Conservation (phyloP, 2,888 invertebrate genomes). For the Peribatodes rhomboidaria region DNA sequence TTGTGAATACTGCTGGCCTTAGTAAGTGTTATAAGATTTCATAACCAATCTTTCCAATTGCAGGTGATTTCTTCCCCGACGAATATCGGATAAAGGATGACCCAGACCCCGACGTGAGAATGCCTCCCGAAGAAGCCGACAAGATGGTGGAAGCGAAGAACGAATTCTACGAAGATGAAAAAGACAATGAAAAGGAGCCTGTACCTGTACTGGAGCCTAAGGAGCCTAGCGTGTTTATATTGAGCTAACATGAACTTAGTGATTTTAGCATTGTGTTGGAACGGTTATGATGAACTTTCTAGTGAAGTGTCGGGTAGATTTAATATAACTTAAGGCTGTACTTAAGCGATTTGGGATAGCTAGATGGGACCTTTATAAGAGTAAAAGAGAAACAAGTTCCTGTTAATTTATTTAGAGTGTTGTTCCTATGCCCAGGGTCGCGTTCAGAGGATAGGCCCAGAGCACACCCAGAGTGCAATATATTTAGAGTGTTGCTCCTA, state of each 20-base stretch:
- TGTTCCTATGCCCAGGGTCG: too few species aligned
- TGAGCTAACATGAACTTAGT: conserved; percentile 32
- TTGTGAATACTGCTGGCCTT: too few species aligned
- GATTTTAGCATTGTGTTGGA: conserved; percentile 24
- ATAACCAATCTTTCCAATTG: conserved; percentile 11
- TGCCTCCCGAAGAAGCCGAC: conserved; percentile 92
- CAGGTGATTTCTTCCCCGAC: conserved; percentile 91
- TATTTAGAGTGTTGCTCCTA: too few species aligned
- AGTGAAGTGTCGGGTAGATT: neutral
- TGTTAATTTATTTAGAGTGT: too few species aligned
- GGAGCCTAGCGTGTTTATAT: conserved; percentile 56
- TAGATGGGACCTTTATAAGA: too few species aligned
- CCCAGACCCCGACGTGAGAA: conserved; percentile 93
- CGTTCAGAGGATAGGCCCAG: too few species aligned
- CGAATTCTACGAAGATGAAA: conserved; percentile 96
- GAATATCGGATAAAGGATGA: conserved; percentile 92
- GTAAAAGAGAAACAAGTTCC: too few species aligned
- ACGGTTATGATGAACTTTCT: conserved; percentile 4
- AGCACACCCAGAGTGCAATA: too few species aligned
- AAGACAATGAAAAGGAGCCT: conserved; percentile 93
- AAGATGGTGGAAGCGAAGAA: conserved; percentile 93
- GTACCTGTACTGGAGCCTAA: conserved; percentile 71
- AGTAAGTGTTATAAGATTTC: too few species aligned
- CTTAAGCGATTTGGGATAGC: too few species aligned
- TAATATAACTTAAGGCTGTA: neutral